Evolutionary conservation across 2,888 invertebrate species (phyloP).

Genomic region (Himalopsyche japonica): DNA sequence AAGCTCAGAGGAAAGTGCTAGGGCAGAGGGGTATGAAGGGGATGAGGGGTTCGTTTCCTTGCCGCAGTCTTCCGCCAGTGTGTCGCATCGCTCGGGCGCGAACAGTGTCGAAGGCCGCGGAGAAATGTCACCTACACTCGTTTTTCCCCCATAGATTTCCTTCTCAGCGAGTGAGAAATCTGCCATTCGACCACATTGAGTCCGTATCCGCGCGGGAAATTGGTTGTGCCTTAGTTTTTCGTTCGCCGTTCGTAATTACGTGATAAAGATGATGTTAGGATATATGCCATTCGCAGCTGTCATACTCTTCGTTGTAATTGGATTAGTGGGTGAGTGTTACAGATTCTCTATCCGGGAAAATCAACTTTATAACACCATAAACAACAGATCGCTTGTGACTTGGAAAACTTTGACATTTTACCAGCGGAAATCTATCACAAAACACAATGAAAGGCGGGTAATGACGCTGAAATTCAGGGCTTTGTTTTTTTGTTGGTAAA

Average conservation of each 20-base stretch:
- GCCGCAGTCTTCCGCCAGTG: slow-evolving; percentile 16
- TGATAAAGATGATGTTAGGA: neutral
- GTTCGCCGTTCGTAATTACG: neutral
- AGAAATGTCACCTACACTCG: neutral
- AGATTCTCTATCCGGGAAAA: neutral
- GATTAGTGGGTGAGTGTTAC: neutral
- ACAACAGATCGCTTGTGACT: neutral
- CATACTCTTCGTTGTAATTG: neutral
- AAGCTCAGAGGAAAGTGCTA: neutral
- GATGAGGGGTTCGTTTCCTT: neutral
- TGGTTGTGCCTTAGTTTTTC: slow-evolving; percentile 18
- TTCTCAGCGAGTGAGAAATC: neutral
- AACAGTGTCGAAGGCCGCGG: neutral
- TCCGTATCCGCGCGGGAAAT: neutral
- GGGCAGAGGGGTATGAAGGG: neutral
- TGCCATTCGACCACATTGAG: neutral
- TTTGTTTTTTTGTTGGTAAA: neutral
- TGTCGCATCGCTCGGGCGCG: slow-evolving; percentile 8
- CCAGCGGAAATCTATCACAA: neutral
- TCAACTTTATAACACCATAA: neutral
- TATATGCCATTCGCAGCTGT: neutral
- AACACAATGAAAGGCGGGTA: neutral
- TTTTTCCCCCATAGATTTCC: neutral
- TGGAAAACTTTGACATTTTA: neutral
- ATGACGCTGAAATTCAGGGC: neutral